phyloP scores from a whole-genome alignment of 2,888 invertebrate genomes.

The Cataglyphis rosenhaueri region DNA sequence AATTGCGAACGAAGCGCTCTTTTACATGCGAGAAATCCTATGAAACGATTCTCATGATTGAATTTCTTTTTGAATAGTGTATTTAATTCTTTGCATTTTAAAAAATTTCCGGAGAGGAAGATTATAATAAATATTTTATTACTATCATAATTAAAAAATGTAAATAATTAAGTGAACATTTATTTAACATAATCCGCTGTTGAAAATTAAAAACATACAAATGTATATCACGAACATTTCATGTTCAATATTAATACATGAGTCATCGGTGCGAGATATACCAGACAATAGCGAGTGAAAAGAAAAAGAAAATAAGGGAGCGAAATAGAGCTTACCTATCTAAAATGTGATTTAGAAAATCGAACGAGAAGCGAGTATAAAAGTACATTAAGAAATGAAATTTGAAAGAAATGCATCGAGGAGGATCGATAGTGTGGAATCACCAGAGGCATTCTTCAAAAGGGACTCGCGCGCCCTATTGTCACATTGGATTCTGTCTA shows the following conservation, averaged over 20 bases:
- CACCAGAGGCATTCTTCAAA: constrained; percentile 67
- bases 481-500: constrained; percentile 55
- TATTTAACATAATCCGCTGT: not conserved
- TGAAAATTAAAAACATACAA: not conserved
- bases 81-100: constrained; percentile 4
- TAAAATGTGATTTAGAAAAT: constrained; percentile 9
- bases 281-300: not conserved
- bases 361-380: not conserved
- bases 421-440: constrained; percentile 58
- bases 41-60: not conserved
- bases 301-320: constrained; percentile 6
- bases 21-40: not conserved
- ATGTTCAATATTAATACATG: not conserved
- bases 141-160: not conserved
- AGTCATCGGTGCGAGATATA: not conserved
- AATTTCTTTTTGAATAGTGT: not conserved
- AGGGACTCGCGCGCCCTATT: constrained; percentile 60
- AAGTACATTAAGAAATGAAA: constrained; percentile 64
- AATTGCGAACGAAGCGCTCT: not conserved
- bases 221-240: not conserved
- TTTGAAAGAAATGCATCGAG: constrained; percentile 18
- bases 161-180: constrained; percentile 1
- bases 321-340: not conserved
- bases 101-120: not conserved
- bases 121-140: not conserved